Base-by-base conservation (phyloP, 2,797 vertebrate species). In the Tragelaphus oryx region DNA sequence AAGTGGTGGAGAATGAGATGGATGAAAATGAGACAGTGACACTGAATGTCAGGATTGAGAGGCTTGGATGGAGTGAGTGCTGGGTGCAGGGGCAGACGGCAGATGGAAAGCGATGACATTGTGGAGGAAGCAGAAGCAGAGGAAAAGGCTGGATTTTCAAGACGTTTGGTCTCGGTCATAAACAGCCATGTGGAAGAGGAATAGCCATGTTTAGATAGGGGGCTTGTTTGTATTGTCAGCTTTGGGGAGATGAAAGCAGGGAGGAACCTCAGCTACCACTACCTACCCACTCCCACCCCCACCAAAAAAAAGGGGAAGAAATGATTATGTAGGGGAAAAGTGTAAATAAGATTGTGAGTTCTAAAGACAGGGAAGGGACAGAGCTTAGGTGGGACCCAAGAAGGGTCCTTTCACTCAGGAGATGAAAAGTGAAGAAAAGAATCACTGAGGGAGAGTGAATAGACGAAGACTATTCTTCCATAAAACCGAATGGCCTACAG, bases 281-380 rank as follows among this genome's bases (percentile, higher is more conserved):
- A 24, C 6, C 46, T 30, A n/a, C 44, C 26, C 0, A 76, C 2
- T 11, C 0, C 1, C 16, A 1, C 22, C 11, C 14, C 0, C 1
- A 3, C 41, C 41, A 41, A 41, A 41, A 6, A 14, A 89, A 65
- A 71, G 3, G 74, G 30, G 59, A 93, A 80, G 48, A 90, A 74
- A 74, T 48, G 24, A 26, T 48, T 26, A 62, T 3, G 16, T 20
- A 60, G 10, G 24, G 6, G 24, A 81, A 55, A 91, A 6, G 62
- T 17, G 2, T 20, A 86, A 59, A 16, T 16, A 22, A 78, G 8
- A 76, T 24, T 88, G 28, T 52, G 28, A 62, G 4, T 62, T 55
- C 18, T 60, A 26, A 81, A 87, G 37, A 24, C 0, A 71, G n/a
- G 44, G 44, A 75, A 80, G 26, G 26, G n/a, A 82, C 18, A 48